Evolutionary conservation across 2,113 vertebrate species (phyloP).

Genomic region (Eulacestoma nigropectus): DNA sequence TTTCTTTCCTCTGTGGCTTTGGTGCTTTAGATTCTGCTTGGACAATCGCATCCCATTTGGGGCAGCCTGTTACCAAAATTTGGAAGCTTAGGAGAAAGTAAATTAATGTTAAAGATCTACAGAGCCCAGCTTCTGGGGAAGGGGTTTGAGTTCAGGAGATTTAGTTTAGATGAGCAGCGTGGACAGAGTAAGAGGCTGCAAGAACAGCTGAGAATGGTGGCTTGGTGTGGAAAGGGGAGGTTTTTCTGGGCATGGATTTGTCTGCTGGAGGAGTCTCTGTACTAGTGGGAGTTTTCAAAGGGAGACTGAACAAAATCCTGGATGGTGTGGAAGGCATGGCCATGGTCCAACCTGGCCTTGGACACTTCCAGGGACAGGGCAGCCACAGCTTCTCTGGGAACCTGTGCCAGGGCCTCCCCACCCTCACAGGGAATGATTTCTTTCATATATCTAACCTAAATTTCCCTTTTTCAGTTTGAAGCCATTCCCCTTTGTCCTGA

Average conservation of each 20-base stretch:
- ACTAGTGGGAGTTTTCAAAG: not conserved
- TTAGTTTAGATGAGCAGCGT: not conserved
- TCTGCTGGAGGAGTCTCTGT: not conserved
- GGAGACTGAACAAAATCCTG: not conserved
- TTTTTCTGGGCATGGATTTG: not conserved
- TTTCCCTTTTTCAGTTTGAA: not conserved
- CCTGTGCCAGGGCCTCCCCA: not conserved
- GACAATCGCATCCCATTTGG: not conserved
- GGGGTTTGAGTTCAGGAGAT: not conserved
- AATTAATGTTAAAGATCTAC: not conserved
- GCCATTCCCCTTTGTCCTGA: not conserved
- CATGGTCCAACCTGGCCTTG: not conserved
- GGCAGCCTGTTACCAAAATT: not conserved
- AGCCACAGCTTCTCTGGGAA: not conserved
- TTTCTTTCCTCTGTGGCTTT: not conserved
- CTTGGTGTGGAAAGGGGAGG: not conserved
- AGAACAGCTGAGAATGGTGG: not conserved
- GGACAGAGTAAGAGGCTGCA: not conserved
- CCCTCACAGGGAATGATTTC: not conserved
- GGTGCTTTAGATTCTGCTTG: not conserved
- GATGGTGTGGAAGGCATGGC: not conserved
- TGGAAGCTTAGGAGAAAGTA: not conserved
- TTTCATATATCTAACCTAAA: not conserved
- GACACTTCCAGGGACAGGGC: not conserved
- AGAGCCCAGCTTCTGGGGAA: not conserved